These are phyloP conservation scores for Mellivora capensis DNA, from an alignment of 2,113 vertebrate species.

Conservation along the genomic window DNA sequence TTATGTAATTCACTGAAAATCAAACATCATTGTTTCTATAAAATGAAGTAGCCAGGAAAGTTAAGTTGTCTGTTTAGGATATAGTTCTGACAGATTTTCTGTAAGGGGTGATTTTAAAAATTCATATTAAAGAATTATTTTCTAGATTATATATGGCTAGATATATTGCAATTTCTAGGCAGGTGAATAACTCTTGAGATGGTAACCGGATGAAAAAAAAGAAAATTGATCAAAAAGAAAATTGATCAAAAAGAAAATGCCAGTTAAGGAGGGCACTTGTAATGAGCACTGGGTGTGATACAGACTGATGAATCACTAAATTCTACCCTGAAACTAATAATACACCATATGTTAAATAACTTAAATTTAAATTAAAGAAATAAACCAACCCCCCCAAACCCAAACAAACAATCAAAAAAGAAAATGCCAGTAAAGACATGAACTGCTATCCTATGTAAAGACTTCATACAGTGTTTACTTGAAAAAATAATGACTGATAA, in stretches of 20 bases:
- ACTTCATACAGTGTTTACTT: conserved; percentile 3
- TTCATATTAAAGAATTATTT: conserved; percentile 14
- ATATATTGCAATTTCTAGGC: background rate
- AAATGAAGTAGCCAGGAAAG: background rate
- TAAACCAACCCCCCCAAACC: background rate
- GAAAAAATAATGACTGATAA: background rate
- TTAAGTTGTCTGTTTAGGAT: conserved; percentile 29
- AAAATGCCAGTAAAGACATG: background rate
- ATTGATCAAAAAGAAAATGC: background rate
- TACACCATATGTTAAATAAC: background rate
- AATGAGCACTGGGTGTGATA: background rate
- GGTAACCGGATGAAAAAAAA: background rate
- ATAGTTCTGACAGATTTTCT: background rate
- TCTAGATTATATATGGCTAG: background rate
- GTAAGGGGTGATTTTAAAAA: background rate
- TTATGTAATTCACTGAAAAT: background rate
- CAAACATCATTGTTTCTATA: background rate
- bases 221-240: conserved; percentile 6
- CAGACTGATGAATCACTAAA: background rate
- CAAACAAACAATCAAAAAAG: background rate
- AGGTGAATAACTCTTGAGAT: background rate
- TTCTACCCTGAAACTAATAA: background rate
- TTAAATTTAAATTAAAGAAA: background rate
- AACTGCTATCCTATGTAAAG: background rate
- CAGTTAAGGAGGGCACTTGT: background rate